Base-by-base conservation (phyloP, 2,888 invertebrate genomes). In the Andricus quercusramuli region DNA sequence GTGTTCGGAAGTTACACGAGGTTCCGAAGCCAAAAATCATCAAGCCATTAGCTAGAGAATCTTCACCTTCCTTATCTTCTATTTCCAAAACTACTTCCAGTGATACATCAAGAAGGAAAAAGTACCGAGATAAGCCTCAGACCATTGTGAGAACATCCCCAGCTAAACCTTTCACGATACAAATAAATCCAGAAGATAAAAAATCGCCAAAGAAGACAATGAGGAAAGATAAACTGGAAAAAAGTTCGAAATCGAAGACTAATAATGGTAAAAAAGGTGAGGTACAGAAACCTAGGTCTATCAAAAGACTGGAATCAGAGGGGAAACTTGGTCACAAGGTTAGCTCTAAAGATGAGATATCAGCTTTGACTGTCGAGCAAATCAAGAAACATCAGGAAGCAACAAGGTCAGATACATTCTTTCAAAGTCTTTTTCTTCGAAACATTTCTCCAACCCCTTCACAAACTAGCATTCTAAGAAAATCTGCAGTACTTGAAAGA, bases 341-440 rank as follows among this genome's bases (percentile, higher is more conserved):
- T n/a, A 47, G 17, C 25, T 67, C 74, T 37, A n/a, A 70, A 20
- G 66, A 66, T n/a, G 51, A 59, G 62, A 44, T 47, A 79, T 83
- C 88, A 22, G 80, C 85, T 9, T 80, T 90, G 47, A 90, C 91
- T 2, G 85, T 90, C 20, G 94, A 94, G 80, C 94, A 95, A 80
- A 94, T 95, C 37, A 94, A 93, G 86, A 93, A 93, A 84, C 95
- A 95, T 78, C 95, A 94, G 83, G 94, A 95, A 85, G 93, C 94
- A 6, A 93, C 96, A 44, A 93, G 95, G 82, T 94, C 95, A 0
- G 94, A 96, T 89, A 94, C 94, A 0, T 96, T 96, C 89, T 96
- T 96, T 86, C 96, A 96, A 91, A 95, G 96, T 91, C 93, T 96
- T 29, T 95, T 96, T 87, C 91, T 96, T 56, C 93, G 95, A 80